Percentiles rank a stretch among this genome's conserved stretches.
phyloP scores from a whole-genome alignment of 2,888 invertebrate species.

The Lithophane socia region DNA sequence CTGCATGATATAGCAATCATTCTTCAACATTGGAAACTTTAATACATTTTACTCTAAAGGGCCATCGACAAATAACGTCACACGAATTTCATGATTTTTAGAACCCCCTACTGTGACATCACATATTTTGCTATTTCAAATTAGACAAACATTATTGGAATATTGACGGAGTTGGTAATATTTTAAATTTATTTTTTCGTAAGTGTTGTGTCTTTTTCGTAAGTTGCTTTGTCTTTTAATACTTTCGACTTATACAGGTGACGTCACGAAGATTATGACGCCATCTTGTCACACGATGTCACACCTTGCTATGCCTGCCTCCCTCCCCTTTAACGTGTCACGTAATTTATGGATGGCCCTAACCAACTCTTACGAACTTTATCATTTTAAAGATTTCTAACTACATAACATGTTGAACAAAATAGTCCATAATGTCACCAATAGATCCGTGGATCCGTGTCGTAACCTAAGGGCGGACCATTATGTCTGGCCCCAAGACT shows the following conservation, averaged over 20 bases:
- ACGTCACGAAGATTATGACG: background rate
- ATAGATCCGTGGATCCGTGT: background rate
- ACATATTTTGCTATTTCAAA: background rate
- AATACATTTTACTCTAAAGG: background rate
- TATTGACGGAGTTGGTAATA: background rate
- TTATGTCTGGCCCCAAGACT: slow-evolving; percentile 15
- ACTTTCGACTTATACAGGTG: background rate
- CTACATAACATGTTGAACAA: slow-evolving; percentile 5
- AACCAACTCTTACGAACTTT: background rate
- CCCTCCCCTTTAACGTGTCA: background rate
- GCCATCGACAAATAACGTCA: background rate
- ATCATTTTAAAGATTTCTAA: background rate
- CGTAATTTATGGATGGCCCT: background rate
- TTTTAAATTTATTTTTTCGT: background rate
- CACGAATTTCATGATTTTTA: background rate
- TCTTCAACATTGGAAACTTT: slow-evolving; percentile 15
- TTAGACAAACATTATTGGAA: background rate
- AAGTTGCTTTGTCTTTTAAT: no score
- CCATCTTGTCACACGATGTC: background rate
- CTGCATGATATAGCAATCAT: slow-evolving; percentile 14
- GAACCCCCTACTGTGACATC: background rate
- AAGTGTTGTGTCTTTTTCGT: background rate
- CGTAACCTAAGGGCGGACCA: slow-evolving; percentile 26
- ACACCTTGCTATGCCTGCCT: background rate
- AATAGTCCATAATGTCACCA: slow-evolving; percentile 7